A percentile compares a stretch with the other conserved stretches of the same genome.
Conservation (phyloP, 2,888 invertebrate genomes). For the Eupithecia pulchellata region DNA sequence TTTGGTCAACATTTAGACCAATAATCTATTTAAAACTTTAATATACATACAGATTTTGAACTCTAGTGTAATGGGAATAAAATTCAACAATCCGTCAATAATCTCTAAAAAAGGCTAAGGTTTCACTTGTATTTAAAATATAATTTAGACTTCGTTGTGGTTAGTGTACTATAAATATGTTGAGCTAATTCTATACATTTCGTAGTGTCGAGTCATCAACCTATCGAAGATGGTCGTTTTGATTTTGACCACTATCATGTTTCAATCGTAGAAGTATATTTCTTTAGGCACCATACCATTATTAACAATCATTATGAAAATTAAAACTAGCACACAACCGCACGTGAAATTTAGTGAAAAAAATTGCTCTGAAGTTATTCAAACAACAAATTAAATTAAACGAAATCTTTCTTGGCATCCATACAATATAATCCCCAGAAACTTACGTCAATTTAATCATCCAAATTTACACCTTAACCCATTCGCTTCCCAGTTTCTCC, state of each 20-base stretch:
- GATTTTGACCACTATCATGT: not conserved
- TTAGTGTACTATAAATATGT: slow-evolving; percentile 16
- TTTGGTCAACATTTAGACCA: slow-evolving; percentile 35
- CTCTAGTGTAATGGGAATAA: slow-evolving; percentile 26
- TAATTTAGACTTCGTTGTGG: slow-evolving; percentile 34
- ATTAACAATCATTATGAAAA: not conserved
- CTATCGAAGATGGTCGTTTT: slow-evolving; percentile 1
- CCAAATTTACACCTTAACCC: not conserved
- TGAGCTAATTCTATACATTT: slow-evolving; percentile 14
- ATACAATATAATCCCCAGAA: not conserved
- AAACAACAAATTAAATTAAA: too few species aligned
- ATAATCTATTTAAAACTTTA: slow-evolving; percentile 20
- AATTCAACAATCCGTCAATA: slow-evolving; percentile 28
- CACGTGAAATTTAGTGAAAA: too few species aligned
- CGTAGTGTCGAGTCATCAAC: too few species aligned
- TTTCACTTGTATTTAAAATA: slow-evolving; percentile 26
- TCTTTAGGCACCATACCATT: not conserved
- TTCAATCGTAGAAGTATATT: not conserved
- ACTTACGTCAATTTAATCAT: not conserved
- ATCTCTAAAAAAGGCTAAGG: slow-evolving; percentile 25
- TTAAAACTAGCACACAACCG: not conserved
- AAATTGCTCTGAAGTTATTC: too few species aligned
- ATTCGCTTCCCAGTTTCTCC: not conserved
- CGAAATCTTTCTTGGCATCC: too few species aligned
- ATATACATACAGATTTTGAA: slow-evolving; percentile 26